Conservation (phyloP, 2,888 invertebrate species). For the Phyto melanocephala region DNA sequence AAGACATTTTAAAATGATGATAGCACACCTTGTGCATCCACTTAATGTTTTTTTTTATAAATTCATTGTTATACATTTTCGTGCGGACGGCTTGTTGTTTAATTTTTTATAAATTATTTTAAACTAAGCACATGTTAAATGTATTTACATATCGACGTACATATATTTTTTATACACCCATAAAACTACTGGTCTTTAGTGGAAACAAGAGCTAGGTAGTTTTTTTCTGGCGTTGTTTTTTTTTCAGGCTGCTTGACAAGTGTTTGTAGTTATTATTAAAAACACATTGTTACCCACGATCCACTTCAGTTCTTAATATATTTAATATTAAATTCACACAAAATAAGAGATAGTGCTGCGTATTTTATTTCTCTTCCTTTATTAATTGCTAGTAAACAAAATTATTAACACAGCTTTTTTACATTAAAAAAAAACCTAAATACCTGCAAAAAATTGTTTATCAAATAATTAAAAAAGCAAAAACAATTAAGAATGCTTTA, state of each 20-base stretch:
- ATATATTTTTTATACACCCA: neutral
- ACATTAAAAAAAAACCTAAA: neutral
- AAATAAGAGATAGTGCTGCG: neutral
- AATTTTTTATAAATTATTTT: neutral
- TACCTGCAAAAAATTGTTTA: neutral
- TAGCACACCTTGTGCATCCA: no score
- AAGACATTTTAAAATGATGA: no score
- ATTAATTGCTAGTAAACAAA: slow-evolving; percentile 9
- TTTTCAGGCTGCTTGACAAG: slow-evolving; percentile 15
- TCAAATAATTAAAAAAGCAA: neutral
- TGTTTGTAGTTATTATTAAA: neutral
- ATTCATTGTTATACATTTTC: neutral
- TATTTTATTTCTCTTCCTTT: neutral
- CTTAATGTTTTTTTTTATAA: neutral
- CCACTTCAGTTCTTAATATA: neutral
- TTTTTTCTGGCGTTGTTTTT: neutral
- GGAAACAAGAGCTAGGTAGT: no score
- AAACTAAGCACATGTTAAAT: no score
- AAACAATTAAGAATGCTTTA: neutral
- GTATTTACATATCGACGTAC: neutral
- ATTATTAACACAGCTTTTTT: neutral
- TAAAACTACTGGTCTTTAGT: neutral
- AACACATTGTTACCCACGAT: neutral
- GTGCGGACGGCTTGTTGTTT: slow-evolving; percentile 11
- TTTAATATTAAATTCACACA: neutral